A percentile compares a stretch with the other conserved stretches of the same genome.
Conservation (phyloP, 2,888 invertebrate genomes). For the Ptychoptera contaminata region DNA sequence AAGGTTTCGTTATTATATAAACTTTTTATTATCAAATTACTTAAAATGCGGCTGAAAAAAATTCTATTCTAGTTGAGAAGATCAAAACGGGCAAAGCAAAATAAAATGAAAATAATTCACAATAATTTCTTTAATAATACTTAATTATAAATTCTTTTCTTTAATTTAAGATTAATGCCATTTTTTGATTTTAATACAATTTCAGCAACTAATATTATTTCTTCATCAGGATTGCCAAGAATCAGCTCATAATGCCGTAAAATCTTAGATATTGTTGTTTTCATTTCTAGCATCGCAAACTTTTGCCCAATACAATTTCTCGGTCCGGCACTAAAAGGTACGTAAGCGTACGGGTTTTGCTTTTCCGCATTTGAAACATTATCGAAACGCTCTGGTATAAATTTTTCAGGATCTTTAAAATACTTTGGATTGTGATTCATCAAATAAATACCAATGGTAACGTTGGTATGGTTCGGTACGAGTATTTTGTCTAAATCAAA, state of each 20-base stretch:
- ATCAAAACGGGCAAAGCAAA: too few species aligned
- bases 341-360: conserved; percentile 26
- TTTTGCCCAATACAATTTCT: conserved; percentile 31
- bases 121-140: too few species aligned
- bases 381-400: conserved; percentile 29
- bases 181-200: conserved; percentile 26
- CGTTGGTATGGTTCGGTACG: conserved; percentile 22
- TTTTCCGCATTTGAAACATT: conserved; percentile 20
- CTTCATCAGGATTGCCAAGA: conserved; percentile 17
- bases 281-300: conserved; percentile 29
- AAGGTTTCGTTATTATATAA: too few species aligned
- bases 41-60: too few species aligned
- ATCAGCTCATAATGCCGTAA: conserved; percentile 23
- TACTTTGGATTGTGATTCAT: conserved; percentile 17
- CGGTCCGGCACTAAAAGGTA: conserved; percentile 29
- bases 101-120: too few species aligned
- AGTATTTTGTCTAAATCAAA: conserved; percentile 23
- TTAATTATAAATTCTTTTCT: too few species aligned
- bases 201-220: conserved; percentile 22
- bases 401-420: conserved; percentile 21
- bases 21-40: too few species aligned
- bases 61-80: too few species aligned
- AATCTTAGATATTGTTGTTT: conserved; percentile 24
- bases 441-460: conserved; percentile 4
- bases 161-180: conserved; percentile 20